Percentiles rank a stretch among this genome's conserved stretches.
Conservation (phyloP, 2,113 vertebrate species). For the Oreamnos americanus region DNA sequence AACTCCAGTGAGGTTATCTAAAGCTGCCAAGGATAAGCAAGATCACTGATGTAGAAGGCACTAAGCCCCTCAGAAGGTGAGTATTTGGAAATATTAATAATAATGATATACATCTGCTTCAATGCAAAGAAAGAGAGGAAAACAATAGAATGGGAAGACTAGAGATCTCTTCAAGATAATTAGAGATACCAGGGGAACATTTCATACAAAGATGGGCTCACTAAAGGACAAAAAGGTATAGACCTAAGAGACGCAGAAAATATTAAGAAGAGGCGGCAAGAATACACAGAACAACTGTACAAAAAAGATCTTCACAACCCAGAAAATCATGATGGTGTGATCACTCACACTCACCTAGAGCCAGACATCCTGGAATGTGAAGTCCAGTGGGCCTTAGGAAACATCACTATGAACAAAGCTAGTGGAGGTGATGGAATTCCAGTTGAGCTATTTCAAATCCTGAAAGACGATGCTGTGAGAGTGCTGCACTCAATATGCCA, state of each 20-base stretch:
- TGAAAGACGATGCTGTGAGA: neutral
- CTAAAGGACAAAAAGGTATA: neutral
- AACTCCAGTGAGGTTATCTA: neutral
- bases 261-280: neutral
- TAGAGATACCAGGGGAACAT: neutral
- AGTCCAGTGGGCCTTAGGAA: neutral
- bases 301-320: neutral
- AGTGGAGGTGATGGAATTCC: neutral
- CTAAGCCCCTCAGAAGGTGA: conserved; percentile 2
- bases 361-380: neutral
- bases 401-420: neutral
- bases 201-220: neutral
- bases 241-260: neutral
- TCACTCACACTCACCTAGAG: neutral
- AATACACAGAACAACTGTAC: neutral
- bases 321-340: neutral
- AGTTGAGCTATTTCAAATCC: neutral
- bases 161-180: neutral
- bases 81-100: conserved; percentile 29
- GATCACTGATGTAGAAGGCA: neutral
- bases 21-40: neutral
- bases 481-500: neutral
- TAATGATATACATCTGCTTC: conserved; percentile 24
- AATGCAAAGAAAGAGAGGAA: neutral
- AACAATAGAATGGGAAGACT: neutral